Percentiles rank a stretch among this genome's conserved stretches.
phyloP scores from a whole-genome alignment of 2,888 invertebrate species.

The Eudemis profundana region DNA sequence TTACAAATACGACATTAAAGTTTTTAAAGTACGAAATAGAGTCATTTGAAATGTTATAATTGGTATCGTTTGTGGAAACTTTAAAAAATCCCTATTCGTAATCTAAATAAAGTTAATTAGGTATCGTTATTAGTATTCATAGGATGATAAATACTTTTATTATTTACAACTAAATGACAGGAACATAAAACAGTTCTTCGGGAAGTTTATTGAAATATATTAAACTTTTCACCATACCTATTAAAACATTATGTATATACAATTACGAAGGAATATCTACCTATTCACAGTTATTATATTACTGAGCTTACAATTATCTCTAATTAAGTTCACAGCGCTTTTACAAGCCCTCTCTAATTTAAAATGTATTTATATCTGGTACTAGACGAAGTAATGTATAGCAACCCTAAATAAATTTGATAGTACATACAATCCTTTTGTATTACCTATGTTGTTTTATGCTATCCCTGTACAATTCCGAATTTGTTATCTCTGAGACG shows the following conservation, averaged over 20 bases:
- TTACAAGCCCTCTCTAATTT: constrained; percentile 67
- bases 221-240: constrained; percentile 76
- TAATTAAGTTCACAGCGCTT: constrained; percentile 74
- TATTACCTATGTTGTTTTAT: constrained; percentile 62
- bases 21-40: constrained; percentile 73
- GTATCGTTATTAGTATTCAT: constrained; percentile 60
- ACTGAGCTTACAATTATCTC: constrained; percentile 71
- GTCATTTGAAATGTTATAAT: constrained; percentile 68
- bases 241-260: constrained; percentile 76
- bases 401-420: constrained; percentile 60
- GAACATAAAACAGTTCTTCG: constrained; percentile 84
- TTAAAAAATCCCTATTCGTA: constrained; percentile 62
- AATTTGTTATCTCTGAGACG: constrained; percentile 73
- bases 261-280: constrained; percentile 70
- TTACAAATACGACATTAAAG: constrained; percentile 79
- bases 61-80: constrained; percentile 72
- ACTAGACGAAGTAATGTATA: constrained; percentile 53
- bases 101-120: constrained; percentile 50
- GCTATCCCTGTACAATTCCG: constrained; percentile 84
- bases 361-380: constrained; percentile 54
- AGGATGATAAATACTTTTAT: constrained; percentile 68
- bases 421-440: constrained; percentile 54
- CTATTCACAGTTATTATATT: constrained; percentile 74
- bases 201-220: constrained; percentile 80
- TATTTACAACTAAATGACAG: constrained; percentile 82